Evolutionary conservation across 2,888 invertebrate species (phyloP), one percentile per base, ranked within the genome.

Genomic region (Nomada hirtipes): DNA sequence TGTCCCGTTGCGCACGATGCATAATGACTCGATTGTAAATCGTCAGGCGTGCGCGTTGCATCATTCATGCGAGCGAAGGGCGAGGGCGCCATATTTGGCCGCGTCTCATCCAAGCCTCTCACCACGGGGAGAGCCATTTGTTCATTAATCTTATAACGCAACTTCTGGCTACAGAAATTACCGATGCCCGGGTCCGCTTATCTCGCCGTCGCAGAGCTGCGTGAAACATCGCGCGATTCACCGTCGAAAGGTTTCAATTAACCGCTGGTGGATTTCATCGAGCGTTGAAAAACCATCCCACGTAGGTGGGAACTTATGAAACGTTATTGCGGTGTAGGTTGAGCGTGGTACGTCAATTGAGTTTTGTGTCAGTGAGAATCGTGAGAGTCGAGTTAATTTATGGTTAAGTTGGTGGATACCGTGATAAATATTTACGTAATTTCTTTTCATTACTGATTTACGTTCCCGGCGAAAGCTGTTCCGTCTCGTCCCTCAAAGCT

Each of bases 131-230:
- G 82, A 84, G 84, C 88, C 90, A 88, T 90, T 91, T 91, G 90
- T 92, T 93, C 92, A 92, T 93, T 92, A 93, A 93, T 93, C 92
- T 93, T 92, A 91, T 91, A 92, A 91, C 89, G 91, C 89, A 91
- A 91, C 92, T 89, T 87, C 88, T 85, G 36, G 85, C 84, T 73
- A 79, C 80, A 80, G 83, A 80, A 84, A 89, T 86, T 84, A 83
- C 80, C 76, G 83, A 84, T 82, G 83, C 65, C 53, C 29, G 57
- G 63, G 52, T 44, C 65, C 84, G 82, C 82, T 84, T 80, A 76
- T 84, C 68, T 76, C 79, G 65, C 18, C 59, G n/a, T 60, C 67
- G 50, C 47, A 23, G 20, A 36, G 15, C 42, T 11, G 79, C 55
- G 68, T 68, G 79, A 76, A 70, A 52, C 59, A 70, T 76, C 64